These are phyloP conservation scores for Thunnus albacares DNA, from an alignment of 2,797 vertebrate genomes.

Conservation along the genomic window DNA sequence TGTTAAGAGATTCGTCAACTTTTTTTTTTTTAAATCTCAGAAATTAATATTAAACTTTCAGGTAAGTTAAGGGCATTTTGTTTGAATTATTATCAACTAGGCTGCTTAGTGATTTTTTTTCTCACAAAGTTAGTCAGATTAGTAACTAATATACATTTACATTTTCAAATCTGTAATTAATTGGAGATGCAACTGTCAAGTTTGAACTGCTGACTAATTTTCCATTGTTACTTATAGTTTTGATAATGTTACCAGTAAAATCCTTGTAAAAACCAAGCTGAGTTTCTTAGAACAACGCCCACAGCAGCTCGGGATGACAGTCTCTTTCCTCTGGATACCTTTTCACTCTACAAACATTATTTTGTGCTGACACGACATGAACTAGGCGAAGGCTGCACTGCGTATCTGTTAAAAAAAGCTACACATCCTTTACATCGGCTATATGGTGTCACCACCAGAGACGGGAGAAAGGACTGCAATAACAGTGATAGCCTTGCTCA, in stretches of 20 bases:
- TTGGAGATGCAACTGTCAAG: conserved; percentile 2
- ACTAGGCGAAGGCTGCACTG: conserved; percentile 26
- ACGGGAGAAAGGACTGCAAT: conserved; percentile 78
- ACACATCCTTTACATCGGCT: conserved; percentile 70
- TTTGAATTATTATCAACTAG: not conserved
- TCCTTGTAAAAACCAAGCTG: not conserved
- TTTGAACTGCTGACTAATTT: not conserved
- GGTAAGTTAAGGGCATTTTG: not conserved
- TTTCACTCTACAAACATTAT: conserved; percentile 68
- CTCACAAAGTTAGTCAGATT: not conserved
- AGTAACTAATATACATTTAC: not conserved
- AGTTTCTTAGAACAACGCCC: conserved; percentile 44
- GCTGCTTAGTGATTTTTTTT: not conserved
- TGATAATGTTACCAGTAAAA: not conserved
- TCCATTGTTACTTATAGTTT: not conserved
- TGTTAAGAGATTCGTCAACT: too few relatives aligned
- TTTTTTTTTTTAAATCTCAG: not conserved
- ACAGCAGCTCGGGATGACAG: conserved; percentile 41
- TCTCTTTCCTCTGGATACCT: conserved; percentile 68
- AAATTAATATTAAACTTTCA: too few relatives aligned
- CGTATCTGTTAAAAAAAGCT: conserved; percentile 57
- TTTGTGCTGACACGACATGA: conserved; percentile 72
- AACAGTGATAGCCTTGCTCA: conserved; percentile 81
- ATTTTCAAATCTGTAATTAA: not conserved
- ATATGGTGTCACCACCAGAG: conserved; percentile 76